These are phyloP conservation scores for Anoplopoma fimbria DNA, from an alignment of 2,113 vertebrate genomes.

Conservation along the genomic window DNA sequence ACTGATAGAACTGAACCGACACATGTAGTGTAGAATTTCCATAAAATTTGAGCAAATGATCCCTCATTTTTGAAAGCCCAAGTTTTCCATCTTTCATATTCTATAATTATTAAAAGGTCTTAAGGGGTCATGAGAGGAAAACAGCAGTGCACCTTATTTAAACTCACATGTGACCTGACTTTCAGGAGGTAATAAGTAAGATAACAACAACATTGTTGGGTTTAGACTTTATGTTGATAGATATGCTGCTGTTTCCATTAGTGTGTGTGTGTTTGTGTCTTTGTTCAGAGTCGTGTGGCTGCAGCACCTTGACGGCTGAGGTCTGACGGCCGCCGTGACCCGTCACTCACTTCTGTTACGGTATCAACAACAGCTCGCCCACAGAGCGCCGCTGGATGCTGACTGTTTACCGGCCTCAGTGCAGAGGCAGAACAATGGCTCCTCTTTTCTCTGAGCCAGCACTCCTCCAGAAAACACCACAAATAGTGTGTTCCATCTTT, in stretches of 20 bases:
- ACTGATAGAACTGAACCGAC: too few relatives aligned
- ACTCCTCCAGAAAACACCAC: constrained; percentile 21
- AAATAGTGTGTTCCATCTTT: constrained; percentile 27
- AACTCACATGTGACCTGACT: too few relatives aligned
- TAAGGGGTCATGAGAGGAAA: too few relatives aligned
- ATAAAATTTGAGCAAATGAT: too few relatives aligned
- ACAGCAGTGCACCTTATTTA: too few relatives aligned
- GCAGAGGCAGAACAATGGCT: constrained; percentile 62
- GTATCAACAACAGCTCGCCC: constrained; percentile 69
- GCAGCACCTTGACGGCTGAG: constrained; percentile 40
- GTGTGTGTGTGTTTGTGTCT: constrained; percentile 37
- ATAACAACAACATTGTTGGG: not conserved
- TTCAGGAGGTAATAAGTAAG: not conserved
- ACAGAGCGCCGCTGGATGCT: constrained; percentile 66
- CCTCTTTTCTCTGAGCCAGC: constrained; percentile 36
- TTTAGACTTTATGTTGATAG: not conserved
- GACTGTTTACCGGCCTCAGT: constrained; percentile 65
- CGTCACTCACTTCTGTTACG: constrained; percentile 72
- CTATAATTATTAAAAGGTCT: too few relatives aligned
- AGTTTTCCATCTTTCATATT: too few relatives aligned
- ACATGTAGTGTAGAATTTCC: too few relatives aligned
- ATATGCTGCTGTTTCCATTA: not conserved
- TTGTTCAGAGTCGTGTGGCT: constrained; percentile 30
- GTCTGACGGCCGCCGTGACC: constrained; percentile 68
- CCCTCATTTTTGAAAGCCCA: too few relatives aligned